Conservation (phyloP, 2,113 vertebrate genomes). For the cat (Felis catus) region F.catus_Fca126_mat1.0 CM031419.1:192157501-192158000, state of each 20-base stretch:
- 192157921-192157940: not conserved
- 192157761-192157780: no score
- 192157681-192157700: not conserved
- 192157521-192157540: not conserved
- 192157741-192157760: not conserved
- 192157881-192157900: not conserved
- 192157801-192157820: not conserved
- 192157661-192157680: not conserved
- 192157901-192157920: not conserved
- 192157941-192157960: not conserved
- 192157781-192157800: not conserved
- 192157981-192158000: not conserved
- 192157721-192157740: not conserved
- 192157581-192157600: not conserved
- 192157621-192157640: not conserved
- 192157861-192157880: not conserved
- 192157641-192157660: not conserved
- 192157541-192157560: not conserved
- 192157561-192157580: not conserved
- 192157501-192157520: not conserved
- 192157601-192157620: not conserved
- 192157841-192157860: not conserved
- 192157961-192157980: not conserved
- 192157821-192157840: not conserved
- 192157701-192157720: not conserved